Conservation (phyloP, 2,113 vertebrate genomes). For the Mustela nigripes region DNA sequence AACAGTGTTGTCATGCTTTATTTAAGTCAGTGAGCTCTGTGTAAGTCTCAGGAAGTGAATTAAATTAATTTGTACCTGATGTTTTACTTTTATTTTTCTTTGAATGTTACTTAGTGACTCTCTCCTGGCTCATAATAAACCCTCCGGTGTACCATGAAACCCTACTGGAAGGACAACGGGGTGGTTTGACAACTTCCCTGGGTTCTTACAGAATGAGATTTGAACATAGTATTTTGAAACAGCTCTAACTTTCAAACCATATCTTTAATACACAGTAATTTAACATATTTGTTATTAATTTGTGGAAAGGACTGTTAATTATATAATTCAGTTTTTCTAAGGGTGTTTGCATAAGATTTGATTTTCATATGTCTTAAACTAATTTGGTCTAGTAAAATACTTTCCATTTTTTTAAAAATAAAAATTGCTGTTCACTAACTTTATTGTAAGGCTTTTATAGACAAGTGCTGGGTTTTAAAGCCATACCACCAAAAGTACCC, state of each 20-base stretch:
- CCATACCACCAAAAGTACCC: constrained; percentile 65
- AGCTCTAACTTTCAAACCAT: constrained; percentile 33
- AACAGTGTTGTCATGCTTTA: not conserved
- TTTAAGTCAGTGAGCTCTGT: not conserved
- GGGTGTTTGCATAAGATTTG: constrained; percentile 79
- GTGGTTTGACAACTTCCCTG: not conserved
- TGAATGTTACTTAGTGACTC: not conserved
- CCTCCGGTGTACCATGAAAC: not conserved
- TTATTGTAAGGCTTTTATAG: constrained; percentile 72
- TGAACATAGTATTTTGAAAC: constrained; percentile 45
- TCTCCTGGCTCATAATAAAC: not conserved
- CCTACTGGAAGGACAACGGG: not conserved
- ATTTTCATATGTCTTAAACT: constrained; percentile 77
- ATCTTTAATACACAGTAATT: constrained; percentile 65
- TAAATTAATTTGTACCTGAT: not conserved
- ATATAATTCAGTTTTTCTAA: constrained; percentile 83
- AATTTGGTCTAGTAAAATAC: constrained; percentile 76
- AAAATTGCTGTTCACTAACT: constrained; percentile 70
- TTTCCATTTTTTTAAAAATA: constrained; percentile 11
- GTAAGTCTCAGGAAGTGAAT: not conserved
- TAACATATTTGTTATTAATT: constrained; percentile 47
- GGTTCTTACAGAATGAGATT: constrained; percentile 24
- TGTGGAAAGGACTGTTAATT: constrained; percentile 71
- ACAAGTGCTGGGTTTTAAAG: constrained; percentile 78
- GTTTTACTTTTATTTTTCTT: not conserved